Percentiles rank a stretch among this genome's conserved stretches.
Evolutionary conservation across 2,113 vertebrate genomes (phyloP).

Genomic region (Gallinago undulata): DNA sequence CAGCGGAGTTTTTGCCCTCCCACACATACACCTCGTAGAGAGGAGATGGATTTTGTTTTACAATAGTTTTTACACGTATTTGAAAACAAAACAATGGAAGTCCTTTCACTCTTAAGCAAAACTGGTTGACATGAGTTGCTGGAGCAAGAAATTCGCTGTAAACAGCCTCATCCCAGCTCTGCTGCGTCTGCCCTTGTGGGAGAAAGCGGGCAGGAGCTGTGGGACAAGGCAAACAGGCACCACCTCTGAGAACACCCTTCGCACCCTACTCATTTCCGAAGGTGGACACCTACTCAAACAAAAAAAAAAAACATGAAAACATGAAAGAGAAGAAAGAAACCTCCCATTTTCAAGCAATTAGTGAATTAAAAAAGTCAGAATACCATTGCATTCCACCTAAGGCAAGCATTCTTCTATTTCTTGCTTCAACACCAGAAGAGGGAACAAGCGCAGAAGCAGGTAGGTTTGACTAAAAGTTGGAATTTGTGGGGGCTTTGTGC

Average conservation of each 20-base stretch:
- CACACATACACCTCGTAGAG: rapidly evolving
- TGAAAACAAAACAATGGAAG: neutral
- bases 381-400: neutral
- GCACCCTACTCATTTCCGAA: neutral
- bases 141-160: neutral
- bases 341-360: neutral
- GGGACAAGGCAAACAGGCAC: neutral
- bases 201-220: neutral
- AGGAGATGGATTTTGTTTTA: neutral
- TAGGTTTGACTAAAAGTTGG: neutral
- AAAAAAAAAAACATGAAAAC: neutral
- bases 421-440: neutral
- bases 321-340: neutral
- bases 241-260: neutral
- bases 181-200: neutral
- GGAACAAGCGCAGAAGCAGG: neutral
- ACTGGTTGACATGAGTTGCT: neutral
- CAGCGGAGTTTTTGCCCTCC: neutral
- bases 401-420: neutral
- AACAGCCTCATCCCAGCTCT: neutral
- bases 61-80: neutral
- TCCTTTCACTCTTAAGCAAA: neutral
- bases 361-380: neutral
- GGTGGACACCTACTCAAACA: neutral
- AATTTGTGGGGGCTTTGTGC: neutral